phyloP scores from a whole-genome alignment of 2,797 vertebrate genomes.

The Carcharodon carcharias region DNA sequence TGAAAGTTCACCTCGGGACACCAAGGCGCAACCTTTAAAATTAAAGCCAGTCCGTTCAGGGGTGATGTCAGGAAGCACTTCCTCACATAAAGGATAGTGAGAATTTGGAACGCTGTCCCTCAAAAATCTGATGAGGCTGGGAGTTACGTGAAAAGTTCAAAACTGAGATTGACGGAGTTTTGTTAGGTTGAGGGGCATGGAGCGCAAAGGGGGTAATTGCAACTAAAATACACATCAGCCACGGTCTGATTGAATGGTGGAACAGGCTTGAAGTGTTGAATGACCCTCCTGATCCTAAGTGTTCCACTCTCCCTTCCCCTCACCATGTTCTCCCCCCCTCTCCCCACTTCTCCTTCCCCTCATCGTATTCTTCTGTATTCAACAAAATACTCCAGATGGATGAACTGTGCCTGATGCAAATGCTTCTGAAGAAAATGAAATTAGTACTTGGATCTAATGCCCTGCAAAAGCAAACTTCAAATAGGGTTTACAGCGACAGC shows the following conservation, averaged over 20 bases:
- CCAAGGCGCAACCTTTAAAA: not conserved
- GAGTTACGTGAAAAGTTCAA: not conserved
- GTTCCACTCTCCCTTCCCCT: not conserved
- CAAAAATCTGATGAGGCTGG: not conserved
- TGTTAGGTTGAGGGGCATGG: not conserved
- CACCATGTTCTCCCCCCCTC: not conserved
- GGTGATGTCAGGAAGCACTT: not conserved
- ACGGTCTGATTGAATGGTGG: not conserved
- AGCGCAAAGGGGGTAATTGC: not conserved
- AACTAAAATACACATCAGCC: not conserved
- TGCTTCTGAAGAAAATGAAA: not conserved
- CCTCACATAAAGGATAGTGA: not conserved
- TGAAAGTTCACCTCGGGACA: no score
- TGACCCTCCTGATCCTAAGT: not conserved
- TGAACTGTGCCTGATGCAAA: not conserved
- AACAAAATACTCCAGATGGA: not conserved
- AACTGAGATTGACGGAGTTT: not conserved
- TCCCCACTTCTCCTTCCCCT: not conserved
- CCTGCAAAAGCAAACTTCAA: not conserved
- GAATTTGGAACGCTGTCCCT: not conserved
- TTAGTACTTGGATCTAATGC: not conserved
- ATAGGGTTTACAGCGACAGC: not conserved
- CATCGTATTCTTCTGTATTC: not conserved
- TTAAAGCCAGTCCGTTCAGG: not conserved
- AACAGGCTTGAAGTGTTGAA: not conserved